Evolutionary conservation across 2,797 vertebrate species (phyloP).

Genomic region (Amphiprion clarkii): DNA sequence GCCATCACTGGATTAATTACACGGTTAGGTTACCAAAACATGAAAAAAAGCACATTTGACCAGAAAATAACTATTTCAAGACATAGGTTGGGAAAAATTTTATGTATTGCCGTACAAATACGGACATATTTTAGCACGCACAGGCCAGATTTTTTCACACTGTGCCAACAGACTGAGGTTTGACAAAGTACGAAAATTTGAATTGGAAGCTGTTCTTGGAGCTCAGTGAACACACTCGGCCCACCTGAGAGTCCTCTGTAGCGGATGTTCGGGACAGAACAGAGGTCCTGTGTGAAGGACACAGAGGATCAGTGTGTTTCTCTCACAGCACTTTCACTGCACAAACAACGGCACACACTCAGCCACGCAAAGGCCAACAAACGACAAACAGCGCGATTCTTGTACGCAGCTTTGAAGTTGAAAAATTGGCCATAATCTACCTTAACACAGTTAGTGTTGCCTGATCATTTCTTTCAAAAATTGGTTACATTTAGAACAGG

Average conservation of each 20-base stretch:
- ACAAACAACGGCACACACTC: constrained; percentile 39
- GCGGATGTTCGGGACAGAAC: constrained; percentile 47
- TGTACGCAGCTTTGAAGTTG: constrained; percentile 59
- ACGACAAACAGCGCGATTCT: constrained; percentile 54
- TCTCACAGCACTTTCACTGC: constrained; percentile 41
- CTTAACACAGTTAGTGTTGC: constrained; percentile 46
- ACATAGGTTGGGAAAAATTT: neutral
- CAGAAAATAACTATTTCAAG: neutral
- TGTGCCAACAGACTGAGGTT: constrained; percentile 20
- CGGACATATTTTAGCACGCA: constrained; percentile 11
- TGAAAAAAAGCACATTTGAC: neutral
- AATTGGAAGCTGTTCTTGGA: constrained; percentile 36
- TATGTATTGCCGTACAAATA: constrained; percentile 1
- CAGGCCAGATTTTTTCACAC: constrained; percentile 24
- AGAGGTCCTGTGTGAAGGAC: constrained; percentile 64
- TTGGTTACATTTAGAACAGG: constrained; percentile 30
- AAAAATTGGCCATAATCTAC: constrained; percentile 29
- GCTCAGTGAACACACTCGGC: constrained; percentile 10
- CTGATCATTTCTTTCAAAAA: constrained; percentile 46
- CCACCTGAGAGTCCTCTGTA: constrained; percentile 56
- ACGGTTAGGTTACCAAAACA: neutral
- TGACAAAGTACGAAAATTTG: constrained; percentile 40
- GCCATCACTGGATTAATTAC: neutral
- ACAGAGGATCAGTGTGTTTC: constrained; percentile 63
- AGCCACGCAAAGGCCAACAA: constrained; percentile 47